These are phyloP conservation scores for Nymphicus hollandicus DNA, from an alignment of 2,113 vertebrate genomes.

Conservation along the genomic window DNA sequence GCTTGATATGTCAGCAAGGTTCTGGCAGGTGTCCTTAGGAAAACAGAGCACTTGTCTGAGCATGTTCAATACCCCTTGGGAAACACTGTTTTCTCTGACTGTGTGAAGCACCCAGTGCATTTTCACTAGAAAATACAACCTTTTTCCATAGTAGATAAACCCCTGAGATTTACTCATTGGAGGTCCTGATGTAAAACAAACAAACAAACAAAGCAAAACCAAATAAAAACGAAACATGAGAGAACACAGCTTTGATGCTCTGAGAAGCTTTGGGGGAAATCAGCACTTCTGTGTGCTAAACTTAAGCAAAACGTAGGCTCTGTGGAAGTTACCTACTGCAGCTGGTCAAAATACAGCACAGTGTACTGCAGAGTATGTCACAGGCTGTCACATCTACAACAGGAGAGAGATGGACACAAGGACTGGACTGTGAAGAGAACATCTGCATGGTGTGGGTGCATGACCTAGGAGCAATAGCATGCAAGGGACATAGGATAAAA, in stretches of 20 bases:
- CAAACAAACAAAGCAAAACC: background rate
- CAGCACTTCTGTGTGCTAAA: background rate
- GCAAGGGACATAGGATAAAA: background rate
- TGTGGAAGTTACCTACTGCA: background rate
- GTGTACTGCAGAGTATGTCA: background rate
- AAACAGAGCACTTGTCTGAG: slow-evolving; percentile 45
- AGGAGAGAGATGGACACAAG: background rate
- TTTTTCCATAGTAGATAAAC: background rate
- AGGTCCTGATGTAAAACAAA: background rate
- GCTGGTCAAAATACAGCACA: background rate
- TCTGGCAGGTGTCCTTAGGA: slow-evolving; percentile 58
- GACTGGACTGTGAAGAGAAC: background rate
- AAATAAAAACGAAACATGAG: background rate
- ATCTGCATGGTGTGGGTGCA: accelerated
- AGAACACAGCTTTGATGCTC: background rate
- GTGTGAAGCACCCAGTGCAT: background rate
- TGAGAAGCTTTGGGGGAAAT: background rate
- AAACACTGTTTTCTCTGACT: slow-evolving; percentile 26
- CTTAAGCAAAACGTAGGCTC: background rate
- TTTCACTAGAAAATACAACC: background rate
- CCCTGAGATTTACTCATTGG: background rate
- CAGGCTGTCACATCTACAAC: background rate
- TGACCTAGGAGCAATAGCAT: background rate
- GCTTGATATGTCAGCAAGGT: slow-evolving; percentile 16
- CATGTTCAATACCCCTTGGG: slow-evolving; percentile 43